Evolutionary conservation across 1,140 invertebrate genomes (phyloP), one percentile per base, ranked within the genome.

Genomic region (Adelges cooleyi): DNA sequence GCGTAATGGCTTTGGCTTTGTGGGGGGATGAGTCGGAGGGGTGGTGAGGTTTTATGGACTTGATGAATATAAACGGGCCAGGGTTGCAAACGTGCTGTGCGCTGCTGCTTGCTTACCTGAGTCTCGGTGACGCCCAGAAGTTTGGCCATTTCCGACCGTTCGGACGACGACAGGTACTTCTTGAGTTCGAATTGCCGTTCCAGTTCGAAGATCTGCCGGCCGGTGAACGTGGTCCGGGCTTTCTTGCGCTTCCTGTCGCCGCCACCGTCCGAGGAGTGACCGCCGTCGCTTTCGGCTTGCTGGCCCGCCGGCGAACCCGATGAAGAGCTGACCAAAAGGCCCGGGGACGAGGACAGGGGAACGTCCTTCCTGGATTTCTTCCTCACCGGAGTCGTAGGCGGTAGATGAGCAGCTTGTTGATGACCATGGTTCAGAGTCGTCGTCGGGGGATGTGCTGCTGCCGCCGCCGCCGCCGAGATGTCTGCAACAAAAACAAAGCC

Each of bases 151-250:
- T 95, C 92, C 15, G 90, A 86, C 68, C 93, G 77, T 75, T 96
- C 93, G 51, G 88, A 92, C n/a, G 91, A 94, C 68, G 90, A 94
- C 53, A 96, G 80, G 77, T 96, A 96, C 77, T 96, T 96, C 79
- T 95, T 96, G 62, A 90, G 80, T 77, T 96, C 93, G 74, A 96
- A 96, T 76, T 94, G 86, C 74, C 92, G 90, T 77, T 96, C 93
- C 73, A 96, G 77, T 77, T 95, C 93, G 77, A 95, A 96, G 73
- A 96, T 95, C 79, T 96, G 93, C 52, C 91, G 75, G 2, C 92
- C 93, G 0, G 92, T 95, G 78, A 96, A 96, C 0, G 92, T 95
- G 15, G 93, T 96, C 67, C 93, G 78, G 0, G 92, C 92, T 73
- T 96, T 96, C 78, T 95, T 95, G 78, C 93, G 89, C 72, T 92